Percentiles rank a stretch among this genome's conserved stretches.
Evolutionary conservation across 2,888 invertebrate species (phyloP).

Genomic region (Hydraecia micacea): DNA sequence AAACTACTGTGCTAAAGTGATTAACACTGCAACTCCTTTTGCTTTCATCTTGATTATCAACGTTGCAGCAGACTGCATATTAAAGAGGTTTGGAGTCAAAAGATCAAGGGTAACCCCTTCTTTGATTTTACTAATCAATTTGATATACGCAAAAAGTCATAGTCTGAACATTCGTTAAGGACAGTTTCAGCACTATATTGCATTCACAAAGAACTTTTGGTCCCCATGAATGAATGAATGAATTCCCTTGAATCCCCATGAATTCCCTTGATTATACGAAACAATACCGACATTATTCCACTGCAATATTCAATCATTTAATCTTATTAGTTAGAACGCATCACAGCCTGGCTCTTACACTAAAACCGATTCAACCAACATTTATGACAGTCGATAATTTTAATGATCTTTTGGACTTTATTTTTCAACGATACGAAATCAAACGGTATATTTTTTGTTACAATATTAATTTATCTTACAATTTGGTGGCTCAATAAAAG

Average conservation of each 20-base stretch:
- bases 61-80: slow-evolving; percentile 4
- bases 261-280: not conserved
- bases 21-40: slow-evolving; percentile 16
- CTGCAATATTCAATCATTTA: slow-evolving; percentile 3
- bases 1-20: slow-evolving; percentile 18
- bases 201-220: not conserved
- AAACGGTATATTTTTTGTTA: slow-evolving; percentile 54
- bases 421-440: slow-evolving; percentile 30
- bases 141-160: not conserved
- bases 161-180: not conserved
- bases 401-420: slow-evolving; percentile 40
- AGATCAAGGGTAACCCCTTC: not conserved
- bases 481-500: slow-evolving; percentile 43
- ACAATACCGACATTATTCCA: not conserved
- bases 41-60: slow-evolving; percentile 9
- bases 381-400: slow-evolving; percentile 46
- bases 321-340: slow-evolving; percentile 23
- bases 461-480: slow-evolving; percentile 35
- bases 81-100: not conserved
- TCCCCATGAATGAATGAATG: too few species aligned
- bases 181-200: not conserved
- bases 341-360: slow-evolving; percentile 2
- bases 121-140: not conserved
- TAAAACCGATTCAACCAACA: slow-evolving; percentile 12
- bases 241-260: not conserved